Conservation (phyloP, 2,797 vertebrate species). For the Acrossocheilus wenchowensis region DNA sequence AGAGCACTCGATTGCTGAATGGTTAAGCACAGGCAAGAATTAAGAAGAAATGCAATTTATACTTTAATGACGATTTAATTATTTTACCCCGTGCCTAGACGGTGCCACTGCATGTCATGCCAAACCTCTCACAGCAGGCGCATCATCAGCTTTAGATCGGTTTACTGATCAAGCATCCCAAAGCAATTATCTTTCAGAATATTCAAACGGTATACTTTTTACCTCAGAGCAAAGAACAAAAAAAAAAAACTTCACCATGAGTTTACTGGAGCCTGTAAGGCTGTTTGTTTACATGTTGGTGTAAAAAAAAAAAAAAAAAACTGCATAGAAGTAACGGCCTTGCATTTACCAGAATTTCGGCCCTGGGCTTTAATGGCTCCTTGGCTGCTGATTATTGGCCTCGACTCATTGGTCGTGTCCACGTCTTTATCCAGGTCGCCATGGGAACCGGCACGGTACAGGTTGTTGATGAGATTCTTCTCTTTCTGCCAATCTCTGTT, state of each 20-base stretch:
- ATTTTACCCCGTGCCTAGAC: no score
- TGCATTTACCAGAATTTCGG: slow-evolving; percentile 83
- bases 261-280: no score
- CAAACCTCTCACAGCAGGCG: no score
- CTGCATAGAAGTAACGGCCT: no score
- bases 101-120: no score
- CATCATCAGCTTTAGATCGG: no score
- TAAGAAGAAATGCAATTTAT: no score
- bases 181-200: neutral
- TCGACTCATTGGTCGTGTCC: slow-evolving; percentile 79
- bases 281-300: neutral
- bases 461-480: slow-evolving; percentile 87
- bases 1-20: no score
- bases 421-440: slow-evolving; percentile 90
- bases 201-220: neutral
- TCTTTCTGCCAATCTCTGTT: slow-evolving; percentile 92
- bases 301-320: neutral
- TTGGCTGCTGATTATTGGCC: slow-evolving; percentile 86
- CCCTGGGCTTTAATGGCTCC: slow-evolving; percentile 91
- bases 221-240: neutral
- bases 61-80: no score
- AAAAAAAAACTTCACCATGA: neutral
- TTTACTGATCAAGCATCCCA: no score
- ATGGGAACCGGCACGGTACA: slow-evolving; percentile 81
- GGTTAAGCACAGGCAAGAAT: no score